These are phyloP conservation scores for Trichonephila clavipes DNA, from an alignment of 1,140 invertebrate species.

Conservation along the genomic window DNA sequence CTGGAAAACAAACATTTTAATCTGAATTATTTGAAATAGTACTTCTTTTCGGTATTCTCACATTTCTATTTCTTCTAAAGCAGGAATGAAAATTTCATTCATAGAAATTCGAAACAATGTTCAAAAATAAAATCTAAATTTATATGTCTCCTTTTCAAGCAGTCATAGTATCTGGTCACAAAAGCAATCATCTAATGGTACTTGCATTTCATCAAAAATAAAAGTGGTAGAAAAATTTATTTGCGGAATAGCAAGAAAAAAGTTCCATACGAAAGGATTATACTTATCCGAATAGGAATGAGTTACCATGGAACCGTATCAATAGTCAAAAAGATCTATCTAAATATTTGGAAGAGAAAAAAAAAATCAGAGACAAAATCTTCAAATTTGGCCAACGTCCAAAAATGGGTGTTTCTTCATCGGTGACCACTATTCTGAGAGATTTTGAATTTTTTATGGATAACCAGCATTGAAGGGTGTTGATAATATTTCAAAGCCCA, in stretches of 20 bases:
- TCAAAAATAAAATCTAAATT: background rate
- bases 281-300: background rate
- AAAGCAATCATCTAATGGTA: background rate
- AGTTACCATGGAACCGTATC: background rate
- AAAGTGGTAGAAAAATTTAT: background rate
- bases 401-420: background rate
- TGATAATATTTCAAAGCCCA: constrained; percentile 9
- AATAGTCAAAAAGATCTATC: constrained; percentile 7
- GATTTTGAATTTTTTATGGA: background rate
- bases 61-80: background rate
- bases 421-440: constrained; percentile 12
- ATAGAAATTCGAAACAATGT: background rate
- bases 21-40: background rate
- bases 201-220: background rate
- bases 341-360: background rate
- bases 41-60: background rate
- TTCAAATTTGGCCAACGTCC: background rate
- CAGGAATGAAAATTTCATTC: background rate
- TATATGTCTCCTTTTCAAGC: background rate
- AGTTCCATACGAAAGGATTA: background rate
- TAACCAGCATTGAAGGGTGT: background rate
- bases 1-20: background rate
- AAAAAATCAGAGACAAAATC: background rate
- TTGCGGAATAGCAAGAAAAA: background rate
- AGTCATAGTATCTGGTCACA: background rate